Base-by-base conservation (phyloP, 2,888 invertebrate species). In the Tuberolachnus salignus region DNA sequence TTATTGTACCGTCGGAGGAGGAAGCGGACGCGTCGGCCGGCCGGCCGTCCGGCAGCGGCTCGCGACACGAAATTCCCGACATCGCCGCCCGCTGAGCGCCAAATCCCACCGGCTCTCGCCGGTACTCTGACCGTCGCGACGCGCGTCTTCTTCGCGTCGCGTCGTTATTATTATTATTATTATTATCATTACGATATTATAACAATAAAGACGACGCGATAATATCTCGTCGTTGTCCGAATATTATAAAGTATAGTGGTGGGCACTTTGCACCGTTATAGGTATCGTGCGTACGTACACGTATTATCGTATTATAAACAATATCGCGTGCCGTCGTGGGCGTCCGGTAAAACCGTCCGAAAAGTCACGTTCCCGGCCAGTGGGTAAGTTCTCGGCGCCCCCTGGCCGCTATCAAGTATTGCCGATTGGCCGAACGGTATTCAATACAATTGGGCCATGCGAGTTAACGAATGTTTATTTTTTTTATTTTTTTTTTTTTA, bases 61-160 rank as follows among this genome's bases (percentile, higher is more conserved):
- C 10, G 49, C 72, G 72, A 61, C 72, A 72, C 61, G 34, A 61
- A 72, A 72, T 51, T 61, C 61, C 61, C 61, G 49, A 72, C 61
- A 34, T 6, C 34, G 21, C 23, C 34, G 49, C 72, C 72, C 72
- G 72, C 72, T 72, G 70, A 59, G 51, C 19, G 71, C 42, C 59
- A 19, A 51, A 71, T 71, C 59, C 55, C 34, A n/a, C 34, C 49
- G 19, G 19, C 51, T 6, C 8, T 9, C 46, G n/a, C 44, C n/a
- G 61, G 16, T 26, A 26, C 61, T 10, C 46, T n/a, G n/a, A 23
- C 9, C 23, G 23, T 23, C 57, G 57, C 23, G 13, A 23, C 23
- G 13, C 55, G 55, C 51, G 51, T 34, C 34, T 59, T 23, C 26
- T 26, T 26, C 42, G 63, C 44, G 4, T 63, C 42, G 6, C 19